These are phyloP conservation scores for Chydorus sphaericus DNA, from an alignment of 2,888 invertebrate genomes.

Conservation along the genomic window DNA sequence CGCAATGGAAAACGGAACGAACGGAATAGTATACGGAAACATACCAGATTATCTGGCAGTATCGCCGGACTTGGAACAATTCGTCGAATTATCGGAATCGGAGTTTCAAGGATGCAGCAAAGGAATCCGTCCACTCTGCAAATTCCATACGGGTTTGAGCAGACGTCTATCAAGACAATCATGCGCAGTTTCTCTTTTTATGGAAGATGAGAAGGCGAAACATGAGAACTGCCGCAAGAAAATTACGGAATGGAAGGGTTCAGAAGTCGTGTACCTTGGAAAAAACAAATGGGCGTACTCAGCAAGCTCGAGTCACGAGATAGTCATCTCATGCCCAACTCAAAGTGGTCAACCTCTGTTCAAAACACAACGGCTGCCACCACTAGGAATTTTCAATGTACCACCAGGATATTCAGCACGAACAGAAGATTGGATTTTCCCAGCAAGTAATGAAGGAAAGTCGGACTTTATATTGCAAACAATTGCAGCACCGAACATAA, in stretches of 20 bases:
- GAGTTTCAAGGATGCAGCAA: background rate
- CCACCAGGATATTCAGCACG: background rate
- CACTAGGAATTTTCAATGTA: background rate
- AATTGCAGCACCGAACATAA: background rate
- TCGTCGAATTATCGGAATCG: background rate
- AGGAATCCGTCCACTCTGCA: background rate
- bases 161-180: background rate
- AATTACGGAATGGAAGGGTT: background rate
- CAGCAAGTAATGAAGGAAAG: background rate
- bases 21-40: background rate
- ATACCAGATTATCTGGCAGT: background rate
- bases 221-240: background rate
- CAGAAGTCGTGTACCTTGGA: background rate
- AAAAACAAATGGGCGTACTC: background rate
- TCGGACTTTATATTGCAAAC: background rate
- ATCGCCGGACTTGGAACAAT: background rate
- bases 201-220: background rate
- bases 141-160: background rate
- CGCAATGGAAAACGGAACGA: background rate
- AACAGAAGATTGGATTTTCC: background rate
- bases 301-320: background rate
- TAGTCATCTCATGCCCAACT: background rate
- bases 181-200: background rate
- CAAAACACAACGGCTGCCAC: background rate
- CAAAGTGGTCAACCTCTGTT: background rate